Conservation (phyloP, 2,797 vertebrate species). For the Lepus oiostolus region DNA sequence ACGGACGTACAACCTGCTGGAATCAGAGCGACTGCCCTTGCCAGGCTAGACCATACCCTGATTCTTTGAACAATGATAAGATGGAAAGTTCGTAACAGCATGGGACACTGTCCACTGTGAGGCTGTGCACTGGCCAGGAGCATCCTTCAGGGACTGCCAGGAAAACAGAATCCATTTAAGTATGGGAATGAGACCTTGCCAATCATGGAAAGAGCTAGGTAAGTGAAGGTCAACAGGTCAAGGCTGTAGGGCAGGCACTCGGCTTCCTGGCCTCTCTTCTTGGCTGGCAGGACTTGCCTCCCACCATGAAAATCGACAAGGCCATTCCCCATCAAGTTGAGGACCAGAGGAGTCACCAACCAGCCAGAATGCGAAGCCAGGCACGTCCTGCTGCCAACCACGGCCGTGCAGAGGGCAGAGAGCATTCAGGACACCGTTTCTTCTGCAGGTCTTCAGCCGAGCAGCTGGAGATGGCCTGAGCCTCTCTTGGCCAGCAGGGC, state of each 20-base stretch:
- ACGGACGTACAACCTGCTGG: background rate
- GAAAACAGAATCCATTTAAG: background rate
- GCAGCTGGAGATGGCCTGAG: background rate
- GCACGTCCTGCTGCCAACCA: rapidly evolving
- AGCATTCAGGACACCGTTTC: background rate
- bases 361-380: background rate
- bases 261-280: background rate
- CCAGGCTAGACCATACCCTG: background rate
- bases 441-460: background rate
- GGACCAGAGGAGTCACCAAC: background rate
- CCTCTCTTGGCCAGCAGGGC: background rate
- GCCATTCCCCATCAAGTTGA: background rate
- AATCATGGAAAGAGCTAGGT: background rate
- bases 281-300: background rate
- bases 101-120: background rate
- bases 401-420: background rate
- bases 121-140: background rate
- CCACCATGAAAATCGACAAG: background rate
- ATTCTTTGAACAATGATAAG: background rate
- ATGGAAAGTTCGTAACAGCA: background rate
- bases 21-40: background rate
- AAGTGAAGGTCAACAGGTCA: background rate
- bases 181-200: background rate
- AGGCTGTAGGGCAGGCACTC: background rate
- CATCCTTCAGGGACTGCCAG: background rate